Evolutionary conservation across 2,888 invertebrate genomes (phyloP).

Genomic region (Catocala sponsa): DNA sequence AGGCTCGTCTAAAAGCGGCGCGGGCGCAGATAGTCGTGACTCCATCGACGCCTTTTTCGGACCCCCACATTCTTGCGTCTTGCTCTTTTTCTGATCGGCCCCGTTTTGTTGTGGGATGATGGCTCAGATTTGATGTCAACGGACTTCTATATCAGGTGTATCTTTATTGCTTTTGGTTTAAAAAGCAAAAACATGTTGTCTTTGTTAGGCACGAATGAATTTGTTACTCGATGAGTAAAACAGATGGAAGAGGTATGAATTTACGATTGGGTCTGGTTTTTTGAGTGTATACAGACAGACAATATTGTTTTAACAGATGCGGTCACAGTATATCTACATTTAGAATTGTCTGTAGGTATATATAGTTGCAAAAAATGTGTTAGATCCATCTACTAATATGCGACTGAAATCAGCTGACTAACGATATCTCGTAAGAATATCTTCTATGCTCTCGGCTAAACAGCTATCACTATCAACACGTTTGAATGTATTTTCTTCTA

Average conservation of each 20-base stretch:
- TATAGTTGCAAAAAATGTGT: not conserved
- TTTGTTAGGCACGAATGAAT: conserved; percentile 9
- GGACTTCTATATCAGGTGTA: conserved; percentile 40
- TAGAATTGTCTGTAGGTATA: too few relatives aligned
- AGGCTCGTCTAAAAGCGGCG: conserved; percentile 31
- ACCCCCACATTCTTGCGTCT: conserved; percentile 64
- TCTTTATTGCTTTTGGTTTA: conserved; percentile 11
- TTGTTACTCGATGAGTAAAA: conserved; percentile 9
- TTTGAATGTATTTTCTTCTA: too few relatives aligned
- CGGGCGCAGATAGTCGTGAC: conserved; percentile 67
- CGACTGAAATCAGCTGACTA: too few relatives aligned
- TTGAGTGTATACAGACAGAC: not conserved
- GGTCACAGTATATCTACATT: not conserved
- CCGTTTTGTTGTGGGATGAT: conserved; percentile 51
- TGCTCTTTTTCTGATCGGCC: conserved; percentile 47
- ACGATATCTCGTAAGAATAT: too few relatives aligned
- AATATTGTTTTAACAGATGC: conserved; percentile 13
- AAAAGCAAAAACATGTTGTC: conserved; percentile 9
- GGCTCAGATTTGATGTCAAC: conserved; percentile 45
- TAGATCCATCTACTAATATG: too few relatives aligned
- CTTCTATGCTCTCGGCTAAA: too few relatives aligned
- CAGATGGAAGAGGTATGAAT: conserved; percentile 7
- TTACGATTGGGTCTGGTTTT: conserved; percentile 4
- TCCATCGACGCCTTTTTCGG: conserved; percentile 73
- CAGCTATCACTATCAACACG: too few relatives aligned